A percentile compares a stretch with the other conserved stretches of the same genome.
Conservation (phyloP, 1,140 invertebrate species). For the Drosophila lacteicornis region DNA sequence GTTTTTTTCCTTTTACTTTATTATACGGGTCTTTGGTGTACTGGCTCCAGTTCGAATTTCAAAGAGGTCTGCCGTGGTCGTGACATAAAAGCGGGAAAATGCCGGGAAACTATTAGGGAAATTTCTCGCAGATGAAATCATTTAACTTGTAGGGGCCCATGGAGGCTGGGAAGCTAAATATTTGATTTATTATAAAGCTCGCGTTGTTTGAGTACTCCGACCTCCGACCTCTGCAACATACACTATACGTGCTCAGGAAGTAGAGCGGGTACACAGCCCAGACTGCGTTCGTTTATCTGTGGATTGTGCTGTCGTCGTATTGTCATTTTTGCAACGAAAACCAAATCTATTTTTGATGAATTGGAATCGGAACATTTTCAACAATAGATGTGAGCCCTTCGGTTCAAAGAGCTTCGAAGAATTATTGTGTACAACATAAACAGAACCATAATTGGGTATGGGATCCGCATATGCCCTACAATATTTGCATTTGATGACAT, state of each 20-base stretch:
- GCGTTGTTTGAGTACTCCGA: conserved; percentile 52
- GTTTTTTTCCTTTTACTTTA: conserved; percentile 41
- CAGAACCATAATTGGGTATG: conserved; percentile 8
- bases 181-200: conserved; percentile 55
- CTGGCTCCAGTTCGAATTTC: conserved; percentile 8
- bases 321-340: conserved; percentile 54
- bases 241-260: conserved; percentile 26
- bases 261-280: conserved; percentile 6
- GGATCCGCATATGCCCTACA: conserved; percentile 6
- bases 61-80: not conserved
- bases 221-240: conserved; percentile 41
- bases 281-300: conserved; percentile 5
- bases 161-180: conserved; percentile 14
- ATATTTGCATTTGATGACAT: not conserved
- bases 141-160: conserved; percentile 23
- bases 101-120: conserved; percentile 5
- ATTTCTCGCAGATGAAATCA: conserved; percentile 20
- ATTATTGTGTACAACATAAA: conserved; percentile 47
- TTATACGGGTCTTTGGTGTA: conserved; percentile 32
- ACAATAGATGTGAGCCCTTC: conserved; percentile 48
- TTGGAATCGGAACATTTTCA: conserved; percentile 71
- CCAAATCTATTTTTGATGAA: conserved; percentile 81
- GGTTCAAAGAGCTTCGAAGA: conserved; percentile 42
- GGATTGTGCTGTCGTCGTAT: conserved; percentile 24
- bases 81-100: not conserved